Conservation (phyloP, 2,113 vertebrate genomes). For the Oreochromis spilurus region DNA sequence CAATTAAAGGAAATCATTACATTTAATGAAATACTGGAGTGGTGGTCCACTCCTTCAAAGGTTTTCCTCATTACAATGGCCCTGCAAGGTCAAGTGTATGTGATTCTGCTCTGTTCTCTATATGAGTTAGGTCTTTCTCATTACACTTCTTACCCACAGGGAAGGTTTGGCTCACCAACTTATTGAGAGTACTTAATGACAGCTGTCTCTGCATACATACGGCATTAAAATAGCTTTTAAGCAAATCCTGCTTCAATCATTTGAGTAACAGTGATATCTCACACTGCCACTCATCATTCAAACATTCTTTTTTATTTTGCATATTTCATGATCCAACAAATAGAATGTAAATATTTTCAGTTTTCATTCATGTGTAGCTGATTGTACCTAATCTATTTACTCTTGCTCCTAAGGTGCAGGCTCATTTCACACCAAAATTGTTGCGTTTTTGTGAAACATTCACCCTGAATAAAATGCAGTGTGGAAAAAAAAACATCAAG, state of each 20-base stretch:
- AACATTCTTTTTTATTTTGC: background rate
- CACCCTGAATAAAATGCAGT: background rate
- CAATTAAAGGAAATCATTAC: constrained; percentile 67
- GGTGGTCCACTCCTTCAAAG: constrained; percentile 25
- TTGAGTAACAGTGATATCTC: background rate
- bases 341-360: fast-evolving
- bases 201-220: background rate
- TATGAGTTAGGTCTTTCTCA: constrained; percentile 3
- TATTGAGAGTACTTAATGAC: background rate
- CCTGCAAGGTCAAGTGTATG: constrained; percentile 39
- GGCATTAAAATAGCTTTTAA: background rate
- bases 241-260: background rate
- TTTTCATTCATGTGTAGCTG: background rate
- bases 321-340: background rate
- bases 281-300: background rate
- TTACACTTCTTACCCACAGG: background rate
- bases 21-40: constrained; percentile 58
- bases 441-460: background rate
- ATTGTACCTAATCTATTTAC: background rate
- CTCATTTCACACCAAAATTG: background rate
- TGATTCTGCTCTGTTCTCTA: background rate
- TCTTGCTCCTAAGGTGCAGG: background rate
- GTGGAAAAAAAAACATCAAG: background rate
- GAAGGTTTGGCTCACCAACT: background rate
- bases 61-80: constrained; percentile 42